Conservation (phyloP, 2,888 invertebrate species). For the Alsophila aescularia region DNA sequence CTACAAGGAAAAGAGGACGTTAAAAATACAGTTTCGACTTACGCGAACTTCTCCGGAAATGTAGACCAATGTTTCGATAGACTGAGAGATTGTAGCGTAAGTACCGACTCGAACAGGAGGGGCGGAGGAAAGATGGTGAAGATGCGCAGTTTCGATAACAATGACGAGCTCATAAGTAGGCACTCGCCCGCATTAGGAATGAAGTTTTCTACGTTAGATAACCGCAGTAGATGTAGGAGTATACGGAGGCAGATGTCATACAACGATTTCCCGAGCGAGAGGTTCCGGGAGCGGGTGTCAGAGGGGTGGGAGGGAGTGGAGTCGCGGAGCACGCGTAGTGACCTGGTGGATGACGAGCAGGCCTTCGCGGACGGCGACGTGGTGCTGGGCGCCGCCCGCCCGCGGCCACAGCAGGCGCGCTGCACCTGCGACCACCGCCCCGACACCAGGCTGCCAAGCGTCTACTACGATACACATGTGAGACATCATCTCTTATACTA, state of each 20-base stretch:
- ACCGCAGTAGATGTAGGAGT: conserved; percentile 75
- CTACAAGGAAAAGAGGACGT: conserved; percentile 71
- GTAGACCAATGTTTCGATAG: conserved; percentile 81
- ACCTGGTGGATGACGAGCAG: conserved; percentile 68
- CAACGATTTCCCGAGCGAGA: conserved; percentile 78
- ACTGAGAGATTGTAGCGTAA: conserved; percentile 65
- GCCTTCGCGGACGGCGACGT: conserved; percentile 71
- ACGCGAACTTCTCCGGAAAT: conserved; percentile 79
- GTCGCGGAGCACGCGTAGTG: conserved; percentile 38
- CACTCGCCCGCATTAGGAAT: conserved; percentile 66
- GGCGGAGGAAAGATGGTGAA: conserved; percentile 64
- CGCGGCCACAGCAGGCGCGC: conserved; percentile 70
- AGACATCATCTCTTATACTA: conserved; percentile 37
- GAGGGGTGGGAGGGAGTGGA: conserved; percentile 64
- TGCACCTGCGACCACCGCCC: conserved; percentile 71
- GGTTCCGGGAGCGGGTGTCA: conserved; percentile 66
- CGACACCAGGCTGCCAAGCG: conserved; percentile 67
- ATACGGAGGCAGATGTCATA: conserved; percentile 80
- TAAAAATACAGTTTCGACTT: conserved; percentile 69
- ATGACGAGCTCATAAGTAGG: conserved; percentile 64
- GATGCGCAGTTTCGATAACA: conserved; percentile 75
- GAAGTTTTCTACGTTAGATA: conserved; percentile 79
- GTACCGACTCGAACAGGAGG: conserved; percentile 56
- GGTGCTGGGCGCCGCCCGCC: conserved; percentile 56
- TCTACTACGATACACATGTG: conserved; percentile 78